phyloP scores from a whole-genome alignment of 2,797 vertebrate genomes.

The Labroides dimidiatus region DNA sequence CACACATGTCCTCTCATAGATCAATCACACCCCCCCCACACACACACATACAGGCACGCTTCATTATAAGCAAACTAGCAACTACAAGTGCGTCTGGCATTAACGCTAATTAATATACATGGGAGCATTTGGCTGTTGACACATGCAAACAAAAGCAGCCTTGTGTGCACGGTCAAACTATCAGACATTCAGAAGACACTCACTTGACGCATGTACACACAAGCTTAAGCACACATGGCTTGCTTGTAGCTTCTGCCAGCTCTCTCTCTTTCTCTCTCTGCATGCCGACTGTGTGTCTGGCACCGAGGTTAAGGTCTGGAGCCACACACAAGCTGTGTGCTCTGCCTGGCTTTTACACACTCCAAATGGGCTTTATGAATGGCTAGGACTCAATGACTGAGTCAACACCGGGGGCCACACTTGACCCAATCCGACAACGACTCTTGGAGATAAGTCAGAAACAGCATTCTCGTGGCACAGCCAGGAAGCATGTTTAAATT shows the following conservation, averaged over 20 bases:
- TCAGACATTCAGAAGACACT: constrained; percentile 46
- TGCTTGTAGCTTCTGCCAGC: constrained; percentile 71
- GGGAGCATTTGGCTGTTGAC: constrained; percentile 58
- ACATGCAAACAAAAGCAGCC: constrained; percentile 58
- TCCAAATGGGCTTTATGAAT: constrained; percentile 76
- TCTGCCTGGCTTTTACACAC: constrained; percentile 69
- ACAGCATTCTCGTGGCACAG: constrained; percentile 59
- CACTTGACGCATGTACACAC: constrained; percentile 26
- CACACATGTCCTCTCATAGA: constrained; percentile 35
- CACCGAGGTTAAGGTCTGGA: constrained; percentile 73
- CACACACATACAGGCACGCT: constrained; percentile 34
- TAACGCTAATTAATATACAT: constrained; percentile 63
- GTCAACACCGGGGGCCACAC: constrained; percentile 71
- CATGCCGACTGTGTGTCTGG: constrained; percentile 79
- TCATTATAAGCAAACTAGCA: constrained; percentile 57
- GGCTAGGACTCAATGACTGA: constrained; percentile 70
- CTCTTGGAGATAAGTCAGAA: constrained; percentile 76
- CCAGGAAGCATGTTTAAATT: constrained; percentile 67
- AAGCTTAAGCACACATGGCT: constrained; percentile 25
- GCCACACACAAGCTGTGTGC: constrained; percentile 74
- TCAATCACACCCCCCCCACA: constrained; percentile 19
- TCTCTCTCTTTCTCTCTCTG: constrained; percentile 56
- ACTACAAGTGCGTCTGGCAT: constrained; percentile 66
- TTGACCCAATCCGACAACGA: constrained; percentile 61
- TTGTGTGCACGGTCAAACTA: constrained; percentile 39